Evolutionary conservation across 2,888 invertebrate species (phyloP), one percentile per base, ranked within the genome.

Genomic region (Ecdyonurus torrentis): DNA sequence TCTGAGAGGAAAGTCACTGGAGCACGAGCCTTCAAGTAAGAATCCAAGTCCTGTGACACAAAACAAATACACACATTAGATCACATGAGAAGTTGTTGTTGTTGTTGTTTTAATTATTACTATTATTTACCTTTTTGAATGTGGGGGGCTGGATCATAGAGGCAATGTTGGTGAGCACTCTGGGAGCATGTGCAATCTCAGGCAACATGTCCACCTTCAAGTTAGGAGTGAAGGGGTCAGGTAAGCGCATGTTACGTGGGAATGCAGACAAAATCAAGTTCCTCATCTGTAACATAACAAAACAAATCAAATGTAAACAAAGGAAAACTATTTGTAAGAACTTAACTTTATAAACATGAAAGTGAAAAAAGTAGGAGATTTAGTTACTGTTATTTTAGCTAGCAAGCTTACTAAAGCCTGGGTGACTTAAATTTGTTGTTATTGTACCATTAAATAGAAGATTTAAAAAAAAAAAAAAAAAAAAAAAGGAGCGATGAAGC

Each of bases 171-270:
- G 92, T 88, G 53, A 91, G 82, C 7, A 96, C 91, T 64, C 95
- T 83, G 1, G 97, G 97, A 0, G 92, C 87, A 69, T 86, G 83
- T 5, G 87, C 81, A 63, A 95, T 96, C 73, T 96, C 95, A 19
- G 89, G 83, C 25, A 96, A 76, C 80, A 94, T 83, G 71, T 95
- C 95, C 61, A 94, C 89, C 73, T 97, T 97, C 66, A 99, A 77
- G 72, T 97, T 97, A 0, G 96, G 95, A 37, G 97, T 97, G 77
- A 99, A 98, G 0, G 99, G 99, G 78, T 99, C 99, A 0, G 99
- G 99, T 59, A 99, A 79, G 1, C 97, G 82, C 98, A 99, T 99
- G 73, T 93, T 95, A 60, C 97, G 82, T 10, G 99, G 99, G 74
- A 97, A 99, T 1, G 99, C 99, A 2, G 97, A 96, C 66, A 99